Base-by-base conservation (phyloP, 2,888 invertebrate genomes). In the Drosophila paracracens region DNA sequence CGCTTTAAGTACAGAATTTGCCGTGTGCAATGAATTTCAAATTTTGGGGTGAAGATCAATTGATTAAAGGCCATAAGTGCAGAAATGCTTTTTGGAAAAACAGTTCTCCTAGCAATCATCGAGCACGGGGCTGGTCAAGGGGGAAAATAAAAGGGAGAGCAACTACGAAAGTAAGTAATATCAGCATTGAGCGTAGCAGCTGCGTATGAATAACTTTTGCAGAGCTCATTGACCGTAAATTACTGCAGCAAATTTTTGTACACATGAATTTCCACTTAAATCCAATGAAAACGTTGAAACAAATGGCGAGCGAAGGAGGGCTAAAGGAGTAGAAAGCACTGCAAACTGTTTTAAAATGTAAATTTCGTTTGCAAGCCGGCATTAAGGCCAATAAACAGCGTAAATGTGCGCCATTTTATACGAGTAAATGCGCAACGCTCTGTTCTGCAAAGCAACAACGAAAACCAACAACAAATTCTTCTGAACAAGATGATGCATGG, bases 181-280 rank as follows among this genome's bases (percentile, higher is more conserved):
- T 56, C 33, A 57, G 64, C 78, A 52, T 60, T 59, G 51, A 63
- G 48, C 65, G 65, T 62, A 63, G 58, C 68, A 79, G 73, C 67
- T 69, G 78, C 48, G 81, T 76, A 76, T 79, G 79, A 72, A 79
- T 69, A 80, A 72, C 67, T 81, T 80, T 81, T 65, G 46, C 67
- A 70, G 76, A 82, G 82, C 88, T 85, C 88, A 81, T 85, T 85
- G 85, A 85, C 85, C 83, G 88, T 73, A 85, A 83, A 81, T 79
- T 76, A 77, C 77, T 82, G 85, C 82, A 79, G 79, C 81, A 83
- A 84, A 89, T 87, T 86, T 83, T 86, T 86, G 85, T 87, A 80
- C 87, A 87, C 87, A 87, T 89, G 89, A 87, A 84, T 87, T 89
- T 87, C 87, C 87, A 87, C 87, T 87, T 87, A 89, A 87, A 81